A percentile compares a stretch with the other conserved stretches of the same genome.
Evolutionary conservation across 2,797 vertebrate species (phyloP).

Genomic region (Micrastur ruficollis): DNA sequence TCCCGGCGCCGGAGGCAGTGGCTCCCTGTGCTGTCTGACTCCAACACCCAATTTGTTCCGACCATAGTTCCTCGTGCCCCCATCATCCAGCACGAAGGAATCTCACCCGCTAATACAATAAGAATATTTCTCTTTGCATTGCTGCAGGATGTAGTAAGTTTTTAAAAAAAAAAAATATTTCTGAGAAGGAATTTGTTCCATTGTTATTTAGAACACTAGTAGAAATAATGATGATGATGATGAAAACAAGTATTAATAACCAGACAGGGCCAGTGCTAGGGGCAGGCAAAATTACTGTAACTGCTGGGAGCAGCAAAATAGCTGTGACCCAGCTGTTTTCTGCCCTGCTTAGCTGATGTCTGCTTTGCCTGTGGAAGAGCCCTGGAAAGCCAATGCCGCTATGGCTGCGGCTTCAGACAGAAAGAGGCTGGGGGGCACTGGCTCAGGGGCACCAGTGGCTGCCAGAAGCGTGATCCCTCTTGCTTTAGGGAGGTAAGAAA

Average conservation of each 20-base stretch:
- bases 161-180: neutral
- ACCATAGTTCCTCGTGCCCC: rapidly evolving
- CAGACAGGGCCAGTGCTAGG: neutral
- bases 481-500: rapidly evolving
- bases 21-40: neutral
- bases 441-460: neutral
- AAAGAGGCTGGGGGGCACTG: neutral
- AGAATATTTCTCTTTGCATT: neutral
- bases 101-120: neutral
- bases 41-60: neutral
- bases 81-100: neutral
- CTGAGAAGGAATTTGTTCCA: neutral
- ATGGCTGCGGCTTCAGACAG: neutral
- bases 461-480: neutral
- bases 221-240: neutral
- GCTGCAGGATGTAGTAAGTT: neutral
- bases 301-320: neutral
- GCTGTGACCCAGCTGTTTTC: neutral
- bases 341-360: neutral
- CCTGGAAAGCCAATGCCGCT: neutral
- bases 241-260: constrained; percentile 3
- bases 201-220: neutral
- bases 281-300: neutral
- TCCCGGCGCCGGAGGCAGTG: neutral
- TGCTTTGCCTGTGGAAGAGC: neutral